phyloP scores from a whole-genome alignment of 2,888 invertebrate species.

The Hemicrepidius hirtus region DNA sequence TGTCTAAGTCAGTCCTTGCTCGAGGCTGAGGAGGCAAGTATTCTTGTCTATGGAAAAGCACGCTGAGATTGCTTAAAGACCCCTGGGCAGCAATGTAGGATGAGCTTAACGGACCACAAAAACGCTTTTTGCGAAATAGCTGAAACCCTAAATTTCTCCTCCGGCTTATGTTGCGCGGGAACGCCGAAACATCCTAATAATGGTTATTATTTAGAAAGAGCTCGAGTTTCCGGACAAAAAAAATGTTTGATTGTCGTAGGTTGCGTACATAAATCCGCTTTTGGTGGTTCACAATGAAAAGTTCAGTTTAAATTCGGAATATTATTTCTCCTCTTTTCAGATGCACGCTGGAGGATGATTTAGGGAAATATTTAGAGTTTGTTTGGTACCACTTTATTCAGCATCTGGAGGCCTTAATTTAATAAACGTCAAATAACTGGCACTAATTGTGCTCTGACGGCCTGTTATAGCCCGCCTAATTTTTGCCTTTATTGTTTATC shows the following conservation, averaged over 20 bases:
- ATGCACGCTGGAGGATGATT: constrained; percentile 11
- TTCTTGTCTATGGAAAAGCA: constrained; percentile 51
- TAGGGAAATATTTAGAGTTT: constrained; percentile 21
- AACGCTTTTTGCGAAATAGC: constrained; percentile 49
- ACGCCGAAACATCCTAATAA: constrained; percentile 36
- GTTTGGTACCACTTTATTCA: constrained; percentile 35
- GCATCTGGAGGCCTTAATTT: constrained; percentile 50
- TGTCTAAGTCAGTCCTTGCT: constrained; percentile 25
- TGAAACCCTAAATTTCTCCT: constrained; percentile 41
- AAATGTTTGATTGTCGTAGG: constrained; percentile 24
- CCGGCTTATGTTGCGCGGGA: constrained; percentile 37
- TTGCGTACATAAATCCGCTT: constrained; percentile 23
- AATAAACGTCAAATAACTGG: constrained; percentile 53
- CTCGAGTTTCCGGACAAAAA: constrained; percentile 19
- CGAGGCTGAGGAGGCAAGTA: constrained; percentile 22
- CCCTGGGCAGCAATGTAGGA: constrained; percentile 52
- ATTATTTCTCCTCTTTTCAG: constrained; percentile 1
- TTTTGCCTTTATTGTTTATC: constrained; percentile 39
- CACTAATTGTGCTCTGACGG: constrained; percentile 41
- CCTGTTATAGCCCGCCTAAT: constrained; percentile 34
- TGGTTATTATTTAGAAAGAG: constrained; percentile 28
- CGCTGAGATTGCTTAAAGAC: constrained; percentile 56
- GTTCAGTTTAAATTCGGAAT: constrained; percentile 4
- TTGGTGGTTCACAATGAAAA: constrained; percentile 8
- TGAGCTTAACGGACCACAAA: constrained; percentile 53